Evolutionary conservation across 2,113 vertebrate species (phyloP).

Genomic region (Odontophorus gujanensis): DNA sequence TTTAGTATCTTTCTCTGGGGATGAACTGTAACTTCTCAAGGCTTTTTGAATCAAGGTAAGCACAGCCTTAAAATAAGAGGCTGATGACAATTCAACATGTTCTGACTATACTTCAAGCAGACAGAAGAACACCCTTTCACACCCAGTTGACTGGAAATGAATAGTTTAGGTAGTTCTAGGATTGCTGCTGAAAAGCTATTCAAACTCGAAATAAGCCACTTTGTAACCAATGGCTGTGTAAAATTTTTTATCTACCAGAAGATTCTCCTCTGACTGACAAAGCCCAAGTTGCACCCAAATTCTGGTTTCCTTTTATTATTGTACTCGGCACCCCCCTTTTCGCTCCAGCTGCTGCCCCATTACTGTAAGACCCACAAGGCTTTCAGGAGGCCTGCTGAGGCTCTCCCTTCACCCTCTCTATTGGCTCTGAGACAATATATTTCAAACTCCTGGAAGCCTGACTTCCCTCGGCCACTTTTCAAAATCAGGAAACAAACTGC

Average conservation of each 20-base stretch:
- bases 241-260: background rate
- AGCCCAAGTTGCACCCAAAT: background rate
- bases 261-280: background rate
- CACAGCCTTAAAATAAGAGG: background rate
- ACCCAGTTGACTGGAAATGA: background rate
- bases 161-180: background rate
- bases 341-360: background rate
- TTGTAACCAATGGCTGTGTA: background rate
- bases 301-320: background rate
- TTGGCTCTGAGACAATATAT: background rate
- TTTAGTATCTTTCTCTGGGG: background rate
- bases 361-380: background rate
- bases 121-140: background rate
- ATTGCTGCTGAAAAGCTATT: background rate
- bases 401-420: background rate
- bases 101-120: background rate
- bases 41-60: background rate
- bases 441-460: background rate
- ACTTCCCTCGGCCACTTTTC: background rate
- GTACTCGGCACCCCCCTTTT: background rate
- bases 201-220: background rate
- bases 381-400: background rate
- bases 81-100: background rate
- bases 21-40: background rate
- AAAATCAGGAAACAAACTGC: background rate